A percentile compares a stretch with the other conserved stretches of the same genome.
Conservation (phyloP, 2,888 invertebrate species). For the Rotaria sp. region DNA sequence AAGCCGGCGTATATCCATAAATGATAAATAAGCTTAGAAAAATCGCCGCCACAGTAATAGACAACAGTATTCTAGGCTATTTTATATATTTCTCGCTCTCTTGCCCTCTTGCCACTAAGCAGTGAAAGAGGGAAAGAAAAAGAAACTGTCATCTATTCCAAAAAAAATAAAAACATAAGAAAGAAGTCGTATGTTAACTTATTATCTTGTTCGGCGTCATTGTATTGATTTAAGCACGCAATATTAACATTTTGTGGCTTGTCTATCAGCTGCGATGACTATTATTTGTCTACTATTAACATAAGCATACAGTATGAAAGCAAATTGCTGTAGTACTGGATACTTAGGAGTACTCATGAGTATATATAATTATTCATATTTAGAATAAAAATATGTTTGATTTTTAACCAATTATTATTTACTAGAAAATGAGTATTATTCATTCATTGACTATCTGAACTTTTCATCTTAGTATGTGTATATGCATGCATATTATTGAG, state of each 20-base stretch:
- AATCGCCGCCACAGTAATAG: neutral
- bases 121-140: neutral
- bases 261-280: too few species aligned
- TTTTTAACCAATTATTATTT: neutral
- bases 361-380: neutral
- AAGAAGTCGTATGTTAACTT: neutral
- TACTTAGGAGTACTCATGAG: neutral
- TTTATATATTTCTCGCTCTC: neutral
- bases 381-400: neutral
- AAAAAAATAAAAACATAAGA: neutral
- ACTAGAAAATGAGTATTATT: neutral
- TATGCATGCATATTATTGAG: neutral
- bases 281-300: neutral
- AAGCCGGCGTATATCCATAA: neutral
- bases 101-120: neutral
- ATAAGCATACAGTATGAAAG: neutral
- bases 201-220: neutral
- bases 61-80: neutral
- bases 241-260: too few species aligned
- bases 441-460: neutral
- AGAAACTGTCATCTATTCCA: neutral
- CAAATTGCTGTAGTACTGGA: neutral
- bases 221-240: neutral
- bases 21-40: neutral
- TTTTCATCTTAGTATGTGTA: neutral